Base-by-base conservation (phyloP, 2,113 vertebrate species). In the Microtus richardsoni region DNA sequence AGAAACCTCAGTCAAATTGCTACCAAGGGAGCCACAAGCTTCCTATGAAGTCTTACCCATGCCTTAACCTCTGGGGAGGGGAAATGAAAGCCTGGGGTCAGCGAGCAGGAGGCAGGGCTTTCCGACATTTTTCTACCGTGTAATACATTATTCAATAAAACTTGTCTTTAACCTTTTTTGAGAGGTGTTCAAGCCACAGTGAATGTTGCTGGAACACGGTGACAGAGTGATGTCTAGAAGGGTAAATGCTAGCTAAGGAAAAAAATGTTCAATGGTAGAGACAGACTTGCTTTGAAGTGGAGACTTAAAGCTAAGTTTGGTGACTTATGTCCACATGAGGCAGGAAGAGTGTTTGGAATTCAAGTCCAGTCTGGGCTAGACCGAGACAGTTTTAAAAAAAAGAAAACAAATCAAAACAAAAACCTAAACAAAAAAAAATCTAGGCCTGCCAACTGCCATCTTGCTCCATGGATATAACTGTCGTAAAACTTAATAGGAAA, bases 261-360 rank as follows among this genome's bases (percentile, higher is more conserved):
- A 44, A 13, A 28, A 39, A 75, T 3, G 11, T 13, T 6, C 16
- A 21, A 6, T 0, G 2, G 2, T 1, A 2, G 10, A 30, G 80
- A 73, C 3, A 28, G 3, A 21, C 64, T 30, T 2, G 0, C 19
- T 28, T 22, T 39, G 21, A 85, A 47, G 19, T 11, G 8, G 33
- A 88, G 68, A 88, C 49, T 52, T 54, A 49, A 71, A 54, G 21
- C 21, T n/a, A 58, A 36, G 49, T 54, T 68, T 30, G 68, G 47
- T 52, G 47, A 49, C 68, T 54, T n/a, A 12, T 7, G 36, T 16
- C 24, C 41, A 7, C 14, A 17, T 12, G 68, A 30, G 36, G 49
- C 86, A 73, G 68, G 24, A 88, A 68, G 68, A 39, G 16, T 58
- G 36, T 47, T 58, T 58, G n/a, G 47, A 88, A 49, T 71, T 52